These are phyloP conservation scores for Laupala kohalensis DNA, from an alignment of 1,140 invertebrate genomes.

Conservation along the genomic window DNA sequence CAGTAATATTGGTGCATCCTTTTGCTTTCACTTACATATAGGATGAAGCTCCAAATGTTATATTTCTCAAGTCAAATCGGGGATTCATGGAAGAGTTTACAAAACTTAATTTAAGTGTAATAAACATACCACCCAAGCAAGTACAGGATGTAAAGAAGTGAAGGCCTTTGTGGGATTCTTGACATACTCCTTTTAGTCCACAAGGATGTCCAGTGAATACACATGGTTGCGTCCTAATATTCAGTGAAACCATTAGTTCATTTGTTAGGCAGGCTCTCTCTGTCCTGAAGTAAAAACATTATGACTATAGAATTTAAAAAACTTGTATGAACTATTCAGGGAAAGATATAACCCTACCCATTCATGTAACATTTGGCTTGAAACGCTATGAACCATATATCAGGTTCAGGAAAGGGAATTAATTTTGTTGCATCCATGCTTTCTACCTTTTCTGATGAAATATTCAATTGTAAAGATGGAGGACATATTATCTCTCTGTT, in stretches of 20 bases:
- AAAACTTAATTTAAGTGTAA: background rate
- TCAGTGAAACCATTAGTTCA: conserved; percentile 36
- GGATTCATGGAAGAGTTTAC: no score
- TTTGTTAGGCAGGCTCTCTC: conserved; percentile 26
- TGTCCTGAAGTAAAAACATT: conserved; percentile 20
- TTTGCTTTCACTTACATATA: no score
- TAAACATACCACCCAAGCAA: conserved; percentile 31
- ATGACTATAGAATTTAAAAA: background rate
- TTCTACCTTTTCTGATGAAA: conserved; percentile 25
- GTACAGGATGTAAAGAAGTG: conserved; percentile 36
- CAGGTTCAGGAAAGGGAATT: conserved; percentile 39
- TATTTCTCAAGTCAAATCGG: no score
- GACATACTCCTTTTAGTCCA: conserved; percentile 33
- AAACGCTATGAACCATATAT: conserved; percentile 36
- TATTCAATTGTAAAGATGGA: conserved; percentile 24
- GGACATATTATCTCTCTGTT: conserved; percentile 26
- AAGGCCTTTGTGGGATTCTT: conserved; percentile 35
- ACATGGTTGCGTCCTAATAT: conserved; percentile 35
- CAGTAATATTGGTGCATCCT: background rate
- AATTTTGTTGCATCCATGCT: conserved; percentile 25
- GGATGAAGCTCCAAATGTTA: no score
- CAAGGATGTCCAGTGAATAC: conserved; percentile 33
- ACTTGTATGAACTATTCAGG: conserved; percentile 8
- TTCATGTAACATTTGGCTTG: conserved; percentile 27
- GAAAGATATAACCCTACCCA: conserved; percentile 19